Base-by-base conservation (phyloP, 1,140 invertebrate species). In the Danaus plexippus region DNA sequence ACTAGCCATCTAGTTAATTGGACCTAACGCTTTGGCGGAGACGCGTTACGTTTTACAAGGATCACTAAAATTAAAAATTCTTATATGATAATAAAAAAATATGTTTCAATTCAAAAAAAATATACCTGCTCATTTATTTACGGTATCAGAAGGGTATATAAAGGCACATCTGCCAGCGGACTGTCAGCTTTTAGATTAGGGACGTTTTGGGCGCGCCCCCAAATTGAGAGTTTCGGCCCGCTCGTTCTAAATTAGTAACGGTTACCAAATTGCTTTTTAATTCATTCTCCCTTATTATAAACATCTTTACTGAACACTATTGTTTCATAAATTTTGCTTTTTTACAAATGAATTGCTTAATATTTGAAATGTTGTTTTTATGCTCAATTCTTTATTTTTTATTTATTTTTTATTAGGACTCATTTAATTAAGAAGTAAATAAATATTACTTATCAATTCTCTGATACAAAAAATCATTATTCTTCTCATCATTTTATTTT, bases 191-290 rank as follows among this genome's bases (percentile, higher is more conserved):
- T 84, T 78, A 83, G 78, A 85, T 83, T 80, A 80, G 73, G 71
- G 71, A 71, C 63, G 63, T 53, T 64, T 68, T 44, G 54, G 60
- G 71, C 66, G 59, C 67, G 65, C 77, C 79, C 81, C 78, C 73
- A 77, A 81, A 84, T 84, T 77, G 81, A 78, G 75, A 78, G 52
- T 54, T 54, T 69, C 67, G 74, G 66, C 66, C 64, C 70, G 22
- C 22, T 32, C 69, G 66, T 64, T 73, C 76, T 77, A 76, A 81
- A 85, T 85, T 85, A 85, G 77, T 82, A 82, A 85, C 75, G 81
- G 81, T 82, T 80, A 78, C 76, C 69, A 84, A 85, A 85, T 85
- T 78, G 77, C 79, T 76, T 84, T 85, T 82, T 86, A 84, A 86
- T 86, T 81, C 76, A 69, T 51, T 67, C 62, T 64, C 66, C 63